These are phyloP conservation scores for Drosophila punjabiensis DNA, from an alignment of 1,140 invertebrate genomes.

Conservation along the genomic window DNA sequence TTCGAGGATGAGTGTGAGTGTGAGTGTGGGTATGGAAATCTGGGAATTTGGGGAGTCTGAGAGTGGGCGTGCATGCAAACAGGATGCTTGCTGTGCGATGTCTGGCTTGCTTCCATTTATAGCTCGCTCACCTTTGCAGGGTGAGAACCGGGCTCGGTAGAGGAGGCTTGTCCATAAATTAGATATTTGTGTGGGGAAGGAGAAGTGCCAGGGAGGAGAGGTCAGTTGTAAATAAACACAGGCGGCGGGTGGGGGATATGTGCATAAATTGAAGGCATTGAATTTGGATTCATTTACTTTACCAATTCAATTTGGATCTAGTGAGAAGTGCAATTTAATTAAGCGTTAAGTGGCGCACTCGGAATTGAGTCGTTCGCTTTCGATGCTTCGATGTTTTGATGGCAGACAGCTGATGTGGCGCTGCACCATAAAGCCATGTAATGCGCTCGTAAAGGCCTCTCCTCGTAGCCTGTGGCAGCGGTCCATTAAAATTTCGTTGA, in stretches of 20 bases:
- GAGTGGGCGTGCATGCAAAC: constrained; percentile 35
- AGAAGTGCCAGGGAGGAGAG: background rate
- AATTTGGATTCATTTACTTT: constrained; percentile 46
- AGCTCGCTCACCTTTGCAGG: constrained; percentile 37
- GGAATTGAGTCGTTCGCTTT: constrained; percentile 31
- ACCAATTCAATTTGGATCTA: constrained; percentile 53
- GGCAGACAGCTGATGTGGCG: constrained; percentile 59
- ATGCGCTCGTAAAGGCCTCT: constrained; percentile 70
- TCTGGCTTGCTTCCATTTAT: constrained; percentile 60
- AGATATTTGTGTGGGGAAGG: constrained; percentile 40
- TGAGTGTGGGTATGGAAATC: constrained; percentile 5
- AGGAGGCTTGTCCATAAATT: constrained; percentile 57
- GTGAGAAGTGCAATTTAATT: constrained; percentile 70
- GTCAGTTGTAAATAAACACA: constrained; percentile 52
- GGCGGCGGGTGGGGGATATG: background rate
- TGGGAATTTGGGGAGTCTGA: background rate
- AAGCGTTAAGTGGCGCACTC: constrained; percentile 53
- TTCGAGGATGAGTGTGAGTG: background rate
- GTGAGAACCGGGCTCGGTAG: background rate
- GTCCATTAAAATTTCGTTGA: constrained; percentile 75
- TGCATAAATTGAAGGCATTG: constrained; percentile 39
- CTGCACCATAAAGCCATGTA: constrained; percentile 44
- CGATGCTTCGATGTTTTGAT: constrained; percentile 15
- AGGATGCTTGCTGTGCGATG: constrained; percentile 39
- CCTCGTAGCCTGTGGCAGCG: constrained; percentile 54